Conservation (phyloP, 1,140 invertebrate species). For the Hylaeus volcanicus region DNA sequence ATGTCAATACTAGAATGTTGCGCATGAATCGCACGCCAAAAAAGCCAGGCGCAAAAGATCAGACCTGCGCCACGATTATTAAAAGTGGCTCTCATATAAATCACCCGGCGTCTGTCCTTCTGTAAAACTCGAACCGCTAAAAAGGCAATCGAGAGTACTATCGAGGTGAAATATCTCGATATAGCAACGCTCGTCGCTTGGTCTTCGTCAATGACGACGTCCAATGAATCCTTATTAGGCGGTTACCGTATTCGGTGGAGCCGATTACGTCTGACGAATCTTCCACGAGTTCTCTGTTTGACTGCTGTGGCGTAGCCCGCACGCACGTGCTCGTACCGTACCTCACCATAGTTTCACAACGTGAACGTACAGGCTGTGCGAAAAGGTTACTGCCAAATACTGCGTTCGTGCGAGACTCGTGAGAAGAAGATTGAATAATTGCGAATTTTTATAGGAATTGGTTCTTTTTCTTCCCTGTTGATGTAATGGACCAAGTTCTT, state of each 20-base stretch:
- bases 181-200: slow-evolving; percentile 20
- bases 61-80: not conserved
- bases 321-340: slow-evolving; percentile 1
- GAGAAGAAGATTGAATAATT: too few relatives aligned
- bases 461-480: too few relatives aligned
- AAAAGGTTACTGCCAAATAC: too few relatives aligned
- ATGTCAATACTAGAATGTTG: too few relatives aligned
- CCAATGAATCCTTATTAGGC: slow-evolving; percentile 43
- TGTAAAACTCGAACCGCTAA: not conserved
- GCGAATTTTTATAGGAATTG: too few relatives aligned
- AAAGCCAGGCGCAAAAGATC: too few relatives aligned
- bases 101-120: not conserved
- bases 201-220: slow-evolving; percentile 46
- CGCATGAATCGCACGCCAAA: too few relatives aligned
- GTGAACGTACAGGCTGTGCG: not conserved
- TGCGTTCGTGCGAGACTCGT: too few relatives aligned
- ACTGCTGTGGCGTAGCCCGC: not conserved
- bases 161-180: slow-evolving; percentile 50
- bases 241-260: slow-evolving; percentile 7
- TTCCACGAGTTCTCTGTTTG: not conserved
- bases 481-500: too few relatives aligned
- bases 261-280: slow-evolving; percentile 32
- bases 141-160: slow-evolving; percentile 40
- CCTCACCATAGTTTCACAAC: slow-evolving; percentile 1
- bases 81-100: slow-evolving; percentile 4